A percentile compares a stretch with the other conserved stretches of the same genome.
These are phyloP conservation scores for Selene dorsalis DNA, from an alignment of 2,797 vertebrate species.

Conservation along the genomic window DNA sequence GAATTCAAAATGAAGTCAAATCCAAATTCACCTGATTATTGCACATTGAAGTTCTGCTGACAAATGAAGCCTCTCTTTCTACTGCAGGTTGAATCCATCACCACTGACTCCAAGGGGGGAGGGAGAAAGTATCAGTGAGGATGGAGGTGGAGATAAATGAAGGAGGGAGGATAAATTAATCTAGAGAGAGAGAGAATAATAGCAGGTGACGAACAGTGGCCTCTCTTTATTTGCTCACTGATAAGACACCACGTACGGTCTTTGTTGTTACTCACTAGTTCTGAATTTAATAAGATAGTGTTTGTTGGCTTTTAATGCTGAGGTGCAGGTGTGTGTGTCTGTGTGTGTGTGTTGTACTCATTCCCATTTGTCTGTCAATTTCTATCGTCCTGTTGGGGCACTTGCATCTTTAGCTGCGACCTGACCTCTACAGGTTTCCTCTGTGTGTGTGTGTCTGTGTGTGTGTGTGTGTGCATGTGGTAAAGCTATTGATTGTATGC, in stretches of 20 bases:
- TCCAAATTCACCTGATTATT: slow-evolving; percentile 42
- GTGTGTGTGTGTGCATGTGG: slow-evolving; percentile 7
- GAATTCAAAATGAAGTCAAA: slow-evolving; percentile 42
- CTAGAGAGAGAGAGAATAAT: slow-evolving; percentile 13
- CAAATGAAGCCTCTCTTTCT: slow-evolving; percentile 35
- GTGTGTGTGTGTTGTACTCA: slow-evolving; percentile 9
- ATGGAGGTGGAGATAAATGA: slow-evolving; percentile 27
- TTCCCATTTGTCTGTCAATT: slow-evolving; percentile 31
- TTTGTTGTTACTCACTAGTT: slow-evolving; percentile 30
- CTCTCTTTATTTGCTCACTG: slow-evolving; percentile 34
- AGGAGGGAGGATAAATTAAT: slow-evolving; percentile 8
- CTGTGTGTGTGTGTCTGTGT: neutral
- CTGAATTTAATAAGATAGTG: slow-evolving; percentile 33
- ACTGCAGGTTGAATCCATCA: slow-evolving; percentile 34
- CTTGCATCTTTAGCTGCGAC: slow-evolving; percentile 22
- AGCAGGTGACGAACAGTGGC: neutral
- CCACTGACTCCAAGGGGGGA: slow-evolving; percentile 1
- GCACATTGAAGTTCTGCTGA: slow-evolving; percentile 38
- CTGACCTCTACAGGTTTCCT: slow-evolving; percentile 21
- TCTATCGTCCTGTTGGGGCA: slow-evolving; percentile 12
- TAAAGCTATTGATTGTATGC: slow-evolving; percentile 42
- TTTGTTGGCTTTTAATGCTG: slow-evolving; percentile 8
- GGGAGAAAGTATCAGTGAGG: neutral
- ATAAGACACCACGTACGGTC: slow-evolving; percentile 7
- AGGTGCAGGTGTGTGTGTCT: slow-evolving; percentile 20